Base-by-base conservation (phyloP, 2,797 vertebrate species). In the Paedocypris micromegethes region DNA sequence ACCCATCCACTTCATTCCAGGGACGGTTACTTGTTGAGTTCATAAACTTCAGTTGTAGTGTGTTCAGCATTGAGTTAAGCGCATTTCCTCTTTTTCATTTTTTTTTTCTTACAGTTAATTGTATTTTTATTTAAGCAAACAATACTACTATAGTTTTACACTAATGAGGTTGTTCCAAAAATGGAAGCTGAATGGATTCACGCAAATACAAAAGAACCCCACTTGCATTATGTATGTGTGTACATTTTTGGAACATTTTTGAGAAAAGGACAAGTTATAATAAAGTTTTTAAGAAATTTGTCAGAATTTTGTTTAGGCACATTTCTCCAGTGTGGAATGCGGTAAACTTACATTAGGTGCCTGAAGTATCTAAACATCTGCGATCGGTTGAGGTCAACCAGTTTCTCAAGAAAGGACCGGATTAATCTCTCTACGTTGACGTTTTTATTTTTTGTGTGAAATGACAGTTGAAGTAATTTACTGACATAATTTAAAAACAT, bases 1-100 rank as follows among this genome's bases (percentile, higher is more conserved):
- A 53, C 82, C 53, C 53, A 59, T 58, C 74, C 61, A 38, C 69
- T 69, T 79, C 7, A 67, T 72, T 70, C 46, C 46, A 57, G 60
- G 41, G 53, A 64, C 53, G 4, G 68, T 64, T 45, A 57, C 52
- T 64, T 55, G 63, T 70, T 70, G 23, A 51, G 60, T 9, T 6
- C 41, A 51, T 50, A 42, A 74, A 56, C 57, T 66, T 38, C 57
- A 70, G 45, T 57, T 5, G 1, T 51, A 43, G 60, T 58, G 23
- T 58, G 47, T 23, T 23, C 23, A 23, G 23, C 23, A 1, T 23
- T 23, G 23, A 23, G 23, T 23, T 23, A 23, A 23, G 23, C 23
- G 23, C 23, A 23, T 23, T 23, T 23, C 23, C 23, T 23, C 23
- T 23, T 23, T 23, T 23, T 23, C 23, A 23, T 23, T n/a, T n/a